Evolutionary conservation across 1,140 invertebrate genomes (phyloP), one percentile per base, ranked within the genome.

Genomic region (Halyomorpha halys): DNA sequence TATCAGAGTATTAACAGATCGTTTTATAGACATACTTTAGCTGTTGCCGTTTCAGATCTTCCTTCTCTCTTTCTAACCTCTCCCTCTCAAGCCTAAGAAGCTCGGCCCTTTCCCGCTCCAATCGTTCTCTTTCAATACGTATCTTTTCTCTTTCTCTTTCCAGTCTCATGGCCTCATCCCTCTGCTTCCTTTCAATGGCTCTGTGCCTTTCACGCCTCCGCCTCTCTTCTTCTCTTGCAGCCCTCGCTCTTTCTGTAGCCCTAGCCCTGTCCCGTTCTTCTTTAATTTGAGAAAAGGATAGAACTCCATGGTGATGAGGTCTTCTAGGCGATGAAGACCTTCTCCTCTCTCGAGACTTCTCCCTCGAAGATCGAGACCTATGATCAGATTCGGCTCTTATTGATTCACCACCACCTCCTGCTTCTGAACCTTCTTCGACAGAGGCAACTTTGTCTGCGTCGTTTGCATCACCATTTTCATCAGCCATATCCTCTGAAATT

Each of bases 71-170:
- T 71, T 91, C 89, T 23, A 94, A 75, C 71, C 88, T 86, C 69
- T 92, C 90, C 18, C 90, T 76, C 74, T 93, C 90, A 51, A 90
- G 70, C 65, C 85, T 81, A 59, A 91, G 72, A 15, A 91, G 73
- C 72, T 94, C 90, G 39, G 86, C 84, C 71, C 87, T 86, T 71
- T 92, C 89, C 18, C 86, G 79, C 71, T 89, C 87, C 21, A 90
- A 80, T 53, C 81, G 80, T 70, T 90, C 86, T 23, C 86, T 77
- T 74, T 94, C 91, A 4, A 84, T 72, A 44, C 84, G 79, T 44
- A 91, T 75, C 69, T 87, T 87, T 69, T 90, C 85, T 15, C 87
- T 78, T 73, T 91, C 89, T 70, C 76, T 73, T 61, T 88, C 87
- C 44, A 94, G 77, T 27, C 87, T 81, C 39, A 84, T 79, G 34